Percentiles rank a stretch among this genome's conserved stretches.
Evolutionary conservation across 2,888 invertebrate genomes (phyloP).

Genomic region (Atethmia centrago): DNA sequence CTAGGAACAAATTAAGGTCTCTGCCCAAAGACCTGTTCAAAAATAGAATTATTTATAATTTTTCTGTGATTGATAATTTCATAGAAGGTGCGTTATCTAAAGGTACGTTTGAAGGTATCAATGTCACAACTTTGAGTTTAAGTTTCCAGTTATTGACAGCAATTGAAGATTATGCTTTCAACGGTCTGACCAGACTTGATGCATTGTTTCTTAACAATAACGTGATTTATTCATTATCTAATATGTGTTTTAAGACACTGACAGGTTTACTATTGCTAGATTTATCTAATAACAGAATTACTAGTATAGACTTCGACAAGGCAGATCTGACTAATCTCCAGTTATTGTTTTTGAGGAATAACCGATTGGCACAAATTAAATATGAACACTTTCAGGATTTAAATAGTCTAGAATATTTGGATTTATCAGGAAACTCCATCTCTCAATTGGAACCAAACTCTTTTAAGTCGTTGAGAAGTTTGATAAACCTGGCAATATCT

Average conservation of each 20-base stretch:
- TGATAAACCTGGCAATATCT: conserved; percentile 77
- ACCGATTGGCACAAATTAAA: conserved; percentile 73
- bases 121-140: conserved; percentile 72
- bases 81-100: conserved; percentile 73
- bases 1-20: conserved; percentile 74
- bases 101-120: conserved; percentile 79
- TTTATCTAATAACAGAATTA: conserved; percentile 78
- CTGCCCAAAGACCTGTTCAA: conserved; percentile 77
- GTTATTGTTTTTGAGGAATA: conserved; percentile 72
- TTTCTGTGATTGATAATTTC: conserved; percentile 73
- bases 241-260: conserved; percentile 73
- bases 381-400: conserved; percentile 72
- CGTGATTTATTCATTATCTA: conserved; percentile 69
- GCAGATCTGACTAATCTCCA: conserved; percentile 73
- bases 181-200: conserved; percentile 70
- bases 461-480: conserved; percentile 71
- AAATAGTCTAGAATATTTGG: conserved; percentile 72
- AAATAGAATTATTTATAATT: conserved; percentile 70
- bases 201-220: conserved; percentile 77
- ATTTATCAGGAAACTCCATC: conserved; percentile 80
- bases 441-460: conserved; percentile 71
- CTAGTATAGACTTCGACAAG: conserved; percentile 74
- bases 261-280: conserved; percentile 71
- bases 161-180: conserved; percentile 78
- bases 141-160: conserved; percentile 73